Conservation (phyloP, 2,888 invertebrate genomes). For the Sphaerophoria rueppellii region DNA sequence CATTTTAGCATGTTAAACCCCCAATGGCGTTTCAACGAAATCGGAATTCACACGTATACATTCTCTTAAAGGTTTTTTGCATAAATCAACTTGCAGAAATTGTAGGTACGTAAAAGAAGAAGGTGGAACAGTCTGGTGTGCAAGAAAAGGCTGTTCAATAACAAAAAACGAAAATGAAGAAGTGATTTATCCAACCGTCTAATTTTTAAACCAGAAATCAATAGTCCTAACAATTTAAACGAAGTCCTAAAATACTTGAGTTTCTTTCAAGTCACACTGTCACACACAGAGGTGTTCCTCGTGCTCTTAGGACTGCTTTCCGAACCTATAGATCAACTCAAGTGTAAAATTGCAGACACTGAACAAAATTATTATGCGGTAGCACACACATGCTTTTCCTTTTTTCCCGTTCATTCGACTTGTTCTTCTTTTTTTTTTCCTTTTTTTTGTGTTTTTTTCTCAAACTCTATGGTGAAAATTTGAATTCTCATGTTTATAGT, state of each 20-base stretch:
- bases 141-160: not conserved
- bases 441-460: too few species aligned
- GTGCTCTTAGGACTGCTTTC: conserved; percentile 19
- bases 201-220: not conserved
- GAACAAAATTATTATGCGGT: conserved; percentile 69
- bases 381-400: conserved; percentile 46
- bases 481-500: conserved; percentile 32
- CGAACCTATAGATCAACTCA: conserved; percentile 60
- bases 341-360: conserved; percentile 69
- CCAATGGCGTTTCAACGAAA: conserved; percentile 43
- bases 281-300: not conserved
- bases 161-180: conserved; percentile 1
- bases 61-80: conserved; percentile 43
- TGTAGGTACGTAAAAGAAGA: not conserved
- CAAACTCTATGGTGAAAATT: conserved; percentile 21
- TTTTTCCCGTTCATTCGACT: not conserved
- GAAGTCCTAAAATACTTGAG: too few species aligned
- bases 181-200: not conserved
- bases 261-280: conserved; percentile 23
- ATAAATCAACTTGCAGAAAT: conserved; percentile 56
- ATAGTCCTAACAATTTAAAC: not conserved
- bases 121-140: not conserved
- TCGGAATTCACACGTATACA: conserved; percentile 53
- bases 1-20: conserved; percentile 58
- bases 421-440: not conserved